Conservation (phyloP, 2,888 invertebrate genomes). For the Heliconius ethilla region DNA sequence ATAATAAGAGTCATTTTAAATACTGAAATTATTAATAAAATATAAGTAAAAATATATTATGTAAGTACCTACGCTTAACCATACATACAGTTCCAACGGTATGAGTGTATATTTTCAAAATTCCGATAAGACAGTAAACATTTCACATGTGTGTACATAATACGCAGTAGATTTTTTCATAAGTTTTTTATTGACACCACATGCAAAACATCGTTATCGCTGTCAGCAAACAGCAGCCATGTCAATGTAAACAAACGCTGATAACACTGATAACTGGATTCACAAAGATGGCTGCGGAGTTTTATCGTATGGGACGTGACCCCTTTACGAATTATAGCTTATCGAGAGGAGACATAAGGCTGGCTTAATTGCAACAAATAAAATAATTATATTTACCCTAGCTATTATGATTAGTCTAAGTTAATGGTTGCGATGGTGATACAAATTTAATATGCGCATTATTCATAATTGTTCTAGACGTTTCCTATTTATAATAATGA, state of each 20-base stretch:
- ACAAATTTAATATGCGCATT: not conserved
- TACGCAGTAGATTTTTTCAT: conserved; percentile 34
- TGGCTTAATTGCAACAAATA: conserved; percentile 23
- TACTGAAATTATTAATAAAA: not conserved
- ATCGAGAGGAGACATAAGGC: conserved; percentile 40
- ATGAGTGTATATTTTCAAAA: not conserved
- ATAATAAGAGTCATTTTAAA: not conserved
- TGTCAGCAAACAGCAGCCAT: conserved; percentile 49
- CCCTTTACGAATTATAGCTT: conserved; percentile 51
- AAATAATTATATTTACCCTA: not conserved
- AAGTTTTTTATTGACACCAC: conserved; percentile 37
- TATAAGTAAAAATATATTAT: not conserved
- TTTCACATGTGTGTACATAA: conserved; percentile 4
- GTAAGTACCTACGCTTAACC: not conserved
- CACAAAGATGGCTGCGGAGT: conserved; percentile 63
- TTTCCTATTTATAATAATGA: not conserved
- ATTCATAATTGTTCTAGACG: not conserved
- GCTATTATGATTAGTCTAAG: not conserved
- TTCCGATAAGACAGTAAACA: not conserved
- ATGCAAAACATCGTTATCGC: conserved; percentile 55
- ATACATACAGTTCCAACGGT: too few relatives aligned
- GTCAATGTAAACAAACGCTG: conserved; percentile 65
- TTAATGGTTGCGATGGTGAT: conserved; percentile 16
- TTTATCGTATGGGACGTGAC: conserved; percentile 53
- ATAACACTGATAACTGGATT: conserved; percentile 65